Base-by-base conservation (phyloP, 2,797 vertebrate genomes). In the Ptychadena robeensis region DNA sequence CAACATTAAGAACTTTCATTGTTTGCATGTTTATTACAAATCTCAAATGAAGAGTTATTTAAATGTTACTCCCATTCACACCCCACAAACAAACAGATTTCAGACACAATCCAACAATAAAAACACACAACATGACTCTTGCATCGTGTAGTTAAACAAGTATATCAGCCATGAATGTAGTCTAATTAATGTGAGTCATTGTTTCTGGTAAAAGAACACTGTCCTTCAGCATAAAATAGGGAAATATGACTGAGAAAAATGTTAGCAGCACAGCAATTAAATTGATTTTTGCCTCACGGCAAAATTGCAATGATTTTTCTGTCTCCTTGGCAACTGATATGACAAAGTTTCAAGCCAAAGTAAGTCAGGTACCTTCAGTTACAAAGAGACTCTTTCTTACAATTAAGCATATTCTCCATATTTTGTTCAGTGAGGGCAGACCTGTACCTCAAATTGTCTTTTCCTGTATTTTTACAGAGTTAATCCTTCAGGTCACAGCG, bases 201-300 rank as follows among this genome's bases (percentile, higher is more conserved):
- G 76, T 85, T 91, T 85, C 87, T 0, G 18, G 27, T 83, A 87
- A 87, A 87, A 81, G 86, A 82, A 86, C 31, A 69, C 78, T 76
- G 86, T 86, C 85, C 87, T 88, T 86, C 86, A 75, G 82, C 86
- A 86, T 67, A 85, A 86, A 87, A 87, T 66, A 72, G 66, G 57
- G 59, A 30, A 86, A 37, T 30, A 85, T 4, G 74, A 88, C 80
- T 87, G 84, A 87, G 87, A 83, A 83, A 83, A 89, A 87, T 88
- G 87, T 87, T 87, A 73, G 87, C 81, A 87, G 86, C 81, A 86
- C 79, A 88, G 90, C 90, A 92, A 91, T 93, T 92, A 93, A 86
- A 90, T 85, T 28, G 86, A 85, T 86, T 89, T 91, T 89, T 89
- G 88, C 87, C 88, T 91, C 85, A 81, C 82, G 73, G 89, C 81